Base-by-base conservation (phyloP, 2,113 vertebrate genomes). In the Ariopsis seemanni region DNA sequence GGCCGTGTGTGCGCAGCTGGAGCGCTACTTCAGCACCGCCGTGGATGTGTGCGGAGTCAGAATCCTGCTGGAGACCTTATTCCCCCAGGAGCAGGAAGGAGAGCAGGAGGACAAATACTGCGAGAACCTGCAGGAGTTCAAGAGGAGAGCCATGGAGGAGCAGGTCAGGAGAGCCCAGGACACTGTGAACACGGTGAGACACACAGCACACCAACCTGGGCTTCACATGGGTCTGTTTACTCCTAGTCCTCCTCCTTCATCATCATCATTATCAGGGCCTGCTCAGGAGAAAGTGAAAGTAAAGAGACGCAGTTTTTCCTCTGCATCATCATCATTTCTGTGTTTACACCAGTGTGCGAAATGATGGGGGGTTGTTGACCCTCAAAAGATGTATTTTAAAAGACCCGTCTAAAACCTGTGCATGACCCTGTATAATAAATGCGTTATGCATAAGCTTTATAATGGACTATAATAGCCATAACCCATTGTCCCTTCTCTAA, bases 91-190 rank as follows among this genome's bases (percentile, higher is more conserved):
- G 15, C 92, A 94, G 25, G 92, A 94, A 0, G 96, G 97, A 52
- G 94, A 96, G 42, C 94, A 96, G 50, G 93, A 95, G 0, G 97
- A 97, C 67, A 94, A 96, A 53, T 97, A 97, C 92, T 97, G 96
- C 88, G 97, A 99, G 89, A 96, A 96, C 53, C 90, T 95, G 4
- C 95, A 95, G 62, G 97, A 97, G 91, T 96, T 99, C 88, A 97
- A 94, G 63, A 95, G 93, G 91, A 96, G 93, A 77, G 93, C 92
- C 55, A 94, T 98, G 94, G 95, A 97, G 91, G 95, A 95, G 77
- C 94, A 95, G 82, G 90, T 97, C 92, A 81, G 88, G 0, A 91
- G 93, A 79, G 95, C 95, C 71, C 95, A 95, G 78, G 94, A 94
- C 85, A 86, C 90, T 11, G 91, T 99, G 89, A 84, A 92, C 58